These are phyloP conservation scores for Caenorhabditis remanei DNA, from an alignment of 1,140 invertebrate species.

Conservation along the genomic window DNA sequence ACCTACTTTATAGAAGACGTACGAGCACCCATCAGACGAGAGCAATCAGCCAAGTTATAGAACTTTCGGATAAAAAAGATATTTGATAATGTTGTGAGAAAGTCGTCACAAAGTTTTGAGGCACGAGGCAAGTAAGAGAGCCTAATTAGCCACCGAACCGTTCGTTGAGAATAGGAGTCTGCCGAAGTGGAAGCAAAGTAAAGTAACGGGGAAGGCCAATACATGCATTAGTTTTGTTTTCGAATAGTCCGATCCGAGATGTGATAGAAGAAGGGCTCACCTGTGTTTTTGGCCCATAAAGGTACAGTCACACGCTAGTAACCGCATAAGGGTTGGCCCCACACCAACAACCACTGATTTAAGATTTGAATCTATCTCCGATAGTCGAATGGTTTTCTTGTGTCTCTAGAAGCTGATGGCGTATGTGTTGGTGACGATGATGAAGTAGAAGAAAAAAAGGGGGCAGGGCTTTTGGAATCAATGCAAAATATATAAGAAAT, in stretches of 20 bases:
- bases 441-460: constrained; percentile 36
- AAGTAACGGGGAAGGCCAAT: not conserved
- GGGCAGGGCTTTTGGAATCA: constrained; percentile 5
- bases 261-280: not conserved
- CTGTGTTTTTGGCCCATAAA: constrained; percentile 55
- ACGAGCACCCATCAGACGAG: too few species aligned
- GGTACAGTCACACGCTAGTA: constrained; percentile 43
- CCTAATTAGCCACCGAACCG: constrained; percentile 24
- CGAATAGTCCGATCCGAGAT: not conserved
- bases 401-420: constrained; percentile 32
- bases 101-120: too few species aligned
- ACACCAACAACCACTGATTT: not conserved
- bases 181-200: not conserved
- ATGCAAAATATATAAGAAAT: constrained; percentile 45
- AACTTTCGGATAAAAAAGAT: too few species aligned
- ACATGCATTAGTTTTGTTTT: not conserved
- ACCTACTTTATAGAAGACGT: too few species aligned
- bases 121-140: too few species aligned
- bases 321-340: not conserved
- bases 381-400: not conserved
- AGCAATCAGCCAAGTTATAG: too few species aligned
- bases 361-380: not conserved
- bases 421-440: constrained; percentile 34
- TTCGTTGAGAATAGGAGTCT: not conserved
- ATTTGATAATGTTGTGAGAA: too few species aligned